Evolutionary conservation across 2,113 vertebrate genomes (phyloP).

Genomic region (Elachura formosa): DNA sequence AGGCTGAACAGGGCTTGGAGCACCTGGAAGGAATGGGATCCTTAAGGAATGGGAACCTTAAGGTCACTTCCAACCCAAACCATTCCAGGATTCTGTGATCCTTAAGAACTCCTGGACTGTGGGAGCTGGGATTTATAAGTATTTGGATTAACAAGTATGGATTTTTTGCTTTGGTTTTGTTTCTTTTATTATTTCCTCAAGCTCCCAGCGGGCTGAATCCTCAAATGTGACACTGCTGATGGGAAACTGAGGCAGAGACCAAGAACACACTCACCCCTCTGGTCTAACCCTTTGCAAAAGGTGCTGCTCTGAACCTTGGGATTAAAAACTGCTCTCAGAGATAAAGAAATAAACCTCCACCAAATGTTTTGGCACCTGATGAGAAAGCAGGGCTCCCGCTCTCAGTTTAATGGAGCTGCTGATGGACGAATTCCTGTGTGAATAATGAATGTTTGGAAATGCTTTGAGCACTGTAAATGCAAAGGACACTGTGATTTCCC

Average conservation of each 20-base stretch:
- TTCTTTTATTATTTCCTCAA: background rate
- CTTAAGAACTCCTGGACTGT: background rate
- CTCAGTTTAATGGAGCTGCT: background rate
- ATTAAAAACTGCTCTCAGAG: background rate
- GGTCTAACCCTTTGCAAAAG: background rate
- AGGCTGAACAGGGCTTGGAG: rapidly evolving
- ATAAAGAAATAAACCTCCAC: background rate
- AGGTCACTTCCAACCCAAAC: background rate
- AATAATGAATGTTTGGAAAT: slow-evolving; percentile 27
- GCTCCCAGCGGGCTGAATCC: background rate
- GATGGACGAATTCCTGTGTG: background rate
- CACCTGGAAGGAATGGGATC: background rate
- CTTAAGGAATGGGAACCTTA: background rate
- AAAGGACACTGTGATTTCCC: background rate
- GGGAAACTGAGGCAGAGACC: background rate
- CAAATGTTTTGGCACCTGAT: background rate
- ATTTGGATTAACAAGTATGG: too few relatives aligned
- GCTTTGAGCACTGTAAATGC: background rate
- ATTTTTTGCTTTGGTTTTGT: background rate
- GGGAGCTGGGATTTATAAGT: background rate
- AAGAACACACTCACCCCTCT: rapidly evolving
- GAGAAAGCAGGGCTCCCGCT: background rate
- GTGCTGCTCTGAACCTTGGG: background rate
- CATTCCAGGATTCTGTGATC: background rate
- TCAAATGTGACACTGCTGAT: background rate